Percentiles rank a stretch among this genome's conserved stretches.
phyloP scores from a whole-genome alignment of 2,797 vertebrate species.

The Acipenser ruthenus region DNA sequence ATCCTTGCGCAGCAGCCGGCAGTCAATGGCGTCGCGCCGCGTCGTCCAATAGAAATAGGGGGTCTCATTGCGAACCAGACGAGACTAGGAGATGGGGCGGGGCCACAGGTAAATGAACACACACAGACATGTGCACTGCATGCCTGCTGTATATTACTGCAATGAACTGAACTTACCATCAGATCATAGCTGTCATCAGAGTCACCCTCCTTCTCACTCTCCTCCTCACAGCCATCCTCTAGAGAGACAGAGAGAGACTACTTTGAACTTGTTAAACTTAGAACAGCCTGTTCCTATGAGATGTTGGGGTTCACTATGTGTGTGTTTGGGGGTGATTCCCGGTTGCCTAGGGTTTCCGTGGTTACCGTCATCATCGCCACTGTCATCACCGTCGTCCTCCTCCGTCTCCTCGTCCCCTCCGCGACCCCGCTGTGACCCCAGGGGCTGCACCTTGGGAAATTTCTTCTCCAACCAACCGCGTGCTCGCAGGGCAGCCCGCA shows the following conservation, averaged over 20 bases:
- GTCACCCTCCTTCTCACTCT: conserved; percentile 44
- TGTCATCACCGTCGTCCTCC: conserved; percentile 33
- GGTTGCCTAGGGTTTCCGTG: conserved; percentile 54
- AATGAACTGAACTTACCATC: conserved; percentile 58
- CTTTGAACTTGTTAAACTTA: too few species aligned
- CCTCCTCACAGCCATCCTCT: conserved; percentile 43
- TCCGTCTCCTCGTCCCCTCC: conserved; percentile 38
- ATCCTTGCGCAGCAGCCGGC: conserved; percentile 58
- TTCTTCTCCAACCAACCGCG: conserved; percentile 75
- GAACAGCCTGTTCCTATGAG: too few species aligned
- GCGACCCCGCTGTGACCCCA: conserved; percentile 4
- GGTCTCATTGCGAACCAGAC: conserved; percentile 61
- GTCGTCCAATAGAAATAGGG: conserved; percentile 80
- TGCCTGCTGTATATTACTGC: neutral
- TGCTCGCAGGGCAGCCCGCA: conserved; percentile 57
- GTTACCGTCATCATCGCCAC: conserved; percentile 51
- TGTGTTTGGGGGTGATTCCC: conserved; percentile 50
- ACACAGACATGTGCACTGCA: neutral
- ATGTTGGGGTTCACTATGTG: conserved; percentile 58
- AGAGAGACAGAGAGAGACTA: conserved; percentile 20
- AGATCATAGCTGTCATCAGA: conserved; percentile 48
- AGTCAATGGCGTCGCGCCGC: conserved; percentile 44
- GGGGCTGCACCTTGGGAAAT: too few species aligned
- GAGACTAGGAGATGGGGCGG: conserved; percentile 49
- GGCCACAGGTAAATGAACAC: neutral